Conservation (phyloP, 2,113 vertebrate genomes). For the Ploceus nigricollis region DNA sequence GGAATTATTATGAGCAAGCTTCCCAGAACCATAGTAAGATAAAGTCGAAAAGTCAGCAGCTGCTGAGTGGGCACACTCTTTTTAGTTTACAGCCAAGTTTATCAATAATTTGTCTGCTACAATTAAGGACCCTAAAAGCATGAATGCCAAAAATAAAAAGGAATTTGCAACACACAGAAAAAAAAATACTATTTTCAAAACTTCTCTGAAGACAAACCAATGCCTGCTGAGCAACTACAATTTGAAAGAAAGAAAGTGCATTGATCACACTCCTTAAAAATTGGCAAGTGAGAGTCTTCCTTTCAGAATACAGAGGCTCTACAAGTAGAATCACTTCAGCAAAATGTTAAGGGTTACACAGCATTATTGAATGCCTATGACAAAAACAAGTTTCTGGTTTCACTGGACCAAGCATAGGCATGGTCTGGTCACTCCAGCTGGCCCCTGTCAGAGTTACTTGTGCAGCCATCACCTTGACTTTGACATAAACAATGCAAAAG, state of each 20-base stretch:
- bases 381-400: not conserved
- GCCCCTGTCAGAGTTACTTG: not conserved
- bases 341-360: not conserved
- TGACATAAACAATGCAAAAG: not conserved
- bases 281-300: not conserved
- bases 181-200: not conserved
- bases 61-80: not conserved
- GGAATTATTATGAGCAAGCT: not conserved
- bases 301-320: not conserved
- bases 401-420: accelerated
- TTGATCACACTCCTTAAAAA: not conserved
- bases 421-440: not conserved
- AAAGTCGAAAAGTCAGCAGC: not conserved
- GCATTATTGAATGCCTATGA: not conserved
- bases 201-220: not conserved
- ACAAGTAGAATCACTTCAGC: not conserved
- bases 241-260: not conserved
- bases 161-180: not conserved
- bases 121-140: not conserved
- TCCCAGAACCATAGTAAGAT: not conserved
- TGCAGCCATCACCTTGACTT: not conserved
- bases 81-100: not conserved
- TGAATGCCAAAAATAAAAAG: not conserved
- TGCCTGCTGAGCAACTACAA: not conserved
- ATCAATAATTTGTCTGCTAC: not conserved